Evolutionary conservation across 2,888 invertebrate species (phyloP).

Genomic region (Acrobasis consociella): DNA sequence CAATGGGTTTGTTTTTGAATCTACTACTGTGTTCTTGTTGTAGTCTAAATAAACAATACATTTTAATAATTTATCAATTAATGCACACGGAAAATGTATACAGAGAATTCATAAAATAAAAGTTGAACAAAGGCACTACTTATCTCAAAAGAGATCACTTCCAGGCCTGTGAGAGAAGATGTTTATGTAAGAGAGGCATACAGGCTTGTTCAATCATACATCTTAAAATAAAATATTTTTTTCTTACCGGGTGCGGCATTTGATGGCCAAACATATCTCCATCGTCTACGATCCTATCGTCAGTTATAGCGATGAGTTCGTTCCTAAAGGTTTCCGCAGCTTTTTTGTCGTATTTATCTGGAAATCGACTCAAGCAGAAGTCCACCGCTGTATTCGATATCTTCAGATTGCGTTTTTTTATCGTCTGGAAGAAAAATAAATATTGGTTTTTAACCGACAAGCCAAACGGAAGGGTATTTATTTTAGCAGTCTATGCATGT

Average conservation of each 20-base stretch:
- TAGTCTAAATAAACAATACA: too few relatives aligned
- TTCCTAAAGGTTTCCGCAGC: slow-evolving; percentile 40
- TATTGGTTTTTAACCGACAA: background rate
- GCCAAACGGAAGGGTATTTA: too few relatives aligned
- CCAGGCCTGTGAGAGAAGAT: too few relatives aligned
- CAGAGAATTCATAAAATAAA: too few relatives aligned
- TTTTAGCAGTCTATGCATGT: too few relatives aligned
- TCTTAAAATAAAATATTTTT: background rate
- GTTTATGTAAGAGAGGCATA: too few relatives aligned
- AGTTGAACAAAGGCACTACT: too few relatives aligned
- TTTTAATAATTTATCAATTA: too few relatives aligned
- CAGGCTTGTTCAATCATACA: too few relatives aligned
- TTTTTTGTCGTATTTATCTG: slow-evolving; percentile 40
- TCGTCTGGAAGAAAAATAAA: slow-evolving; percentile 34
- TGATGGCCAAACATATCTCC: slow-evolving; percentile 60
- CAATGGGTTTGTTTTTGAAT: background rate
- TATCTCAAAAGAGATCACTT: too few relatives aligned
- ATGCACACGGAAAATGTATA: too few relatives aligned
- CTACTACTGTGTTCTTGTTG: too few relatives aligned
- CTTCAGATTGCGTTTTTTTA: slow-evolving; percentile 40
- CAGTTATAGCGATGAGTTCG: slow-evolving; percentile 60
- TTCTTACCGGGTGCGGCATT: slow-evolving; percentile 58
- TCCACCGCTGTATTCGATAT: slow-evolving; percentile 76
- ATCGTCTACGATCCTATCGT: slow-evolving; percentile 61
- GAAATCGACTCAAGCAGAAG: slow-evolving; percentile 55